Evolutionary conservation across 2,888 invertebrate genomes (phyloP), one percentile per base, ranked within the genome.

Genomic region (Tholera decimalis): DNA sequence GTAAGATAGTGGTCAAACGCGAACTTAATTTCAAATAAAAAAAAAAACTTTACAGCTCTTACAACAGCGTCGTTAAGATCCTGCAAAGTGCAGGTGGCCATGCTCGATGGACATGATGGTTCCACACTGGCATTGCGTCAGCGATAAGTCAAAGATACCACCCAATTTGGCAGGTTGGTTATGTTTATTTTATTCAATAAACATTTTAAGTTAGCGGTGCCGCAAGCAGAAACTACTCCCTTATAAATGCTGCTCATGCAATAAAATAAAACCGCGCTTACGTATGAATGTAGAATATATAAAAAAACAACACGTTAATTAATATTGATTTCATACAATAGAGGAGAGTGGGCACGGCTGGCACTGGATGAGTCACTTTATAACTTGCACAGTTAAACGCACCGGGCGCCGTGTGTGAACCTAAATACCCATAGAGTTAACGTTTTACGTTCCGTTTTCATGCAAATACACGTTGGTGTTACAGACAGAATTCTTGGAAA

Each of bases 341-440:
- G n/a, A 46, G 50, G 50, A 51, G 35, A 54, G 44, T 24, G 65
- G 54, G 55, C 41, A 44, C 43, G 55, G 43, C 63, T 24, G 46
- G 51, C 51, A 28, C 1, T 22, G 46, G 55, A 50, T 56, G 63
- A 69, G 44, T 63, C 63, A 69, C 30, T 35, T 28, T 28, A 30
- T 15, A 56, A 63, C 51, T 41, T 30, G 44, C 15, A 35, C 51
- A 46, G 49, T 65, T 65, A 35, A 54, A 35, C 54, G 9, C 66
- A 66, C 35, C 50, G 35, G 71, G 59, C 24, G 35, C 59, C 66
- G 28, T 30, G 44, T 54, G 49, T 59, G 26, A 37, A 44, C 9
- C 11, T 37, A 20, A 35, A 39, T 33, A 18, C 8, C 35, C 35
- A 35, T 15, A 35, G 35, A 35, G 35, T 35, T 5, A n/a, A 44